Percentiles rank a stretch among this genome's conserved stretches.
Conservation (phyloP, 2,113 vertebrate genomes). For the Ciconia boyciana region DNA sequence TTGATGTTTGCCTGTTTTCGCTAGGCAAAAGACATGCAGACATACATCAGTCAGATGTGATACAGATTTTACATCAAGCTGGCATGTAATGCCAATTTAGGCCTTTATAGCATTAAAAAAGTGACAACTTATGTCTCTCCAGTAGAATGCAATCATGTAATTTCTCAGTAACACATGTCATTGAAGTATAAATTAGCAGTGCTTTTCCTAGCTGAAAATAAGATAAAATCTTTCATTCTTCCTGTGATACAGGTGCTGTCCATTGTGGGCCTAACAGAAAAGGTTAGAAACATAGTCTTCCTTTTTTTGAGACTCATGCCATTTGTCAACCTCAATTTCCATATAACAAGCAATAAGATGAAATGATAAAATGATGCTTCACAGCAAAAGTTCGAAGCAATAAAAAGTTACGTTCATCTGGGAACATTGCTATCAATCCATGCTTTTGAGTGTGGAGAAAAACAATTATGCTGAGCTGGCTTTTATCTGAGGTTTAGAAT, state of each 20-base stretch:
- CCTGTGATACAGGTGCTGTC: not conserved
- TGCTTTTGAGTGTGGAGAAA: not conserved
- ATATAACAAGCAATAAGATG: not conserved
- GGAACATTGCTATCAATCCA: not conserved
- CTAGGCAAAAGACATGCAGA: not conserved
- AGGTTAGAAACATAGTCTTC: not conserved
- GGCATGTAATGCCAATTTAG: not conserved
- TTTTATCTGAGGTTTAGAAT: not conserved
- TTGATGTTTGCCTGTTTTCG: not conserved
- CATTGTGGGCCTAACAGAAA: not conserved
- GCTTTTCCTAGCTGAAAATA: not conserved
- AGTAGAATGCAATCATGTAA: not conserved
- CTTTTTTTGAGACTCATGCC: not conserved
- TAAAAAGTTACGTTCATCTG: slow-evolving; percentile 3
- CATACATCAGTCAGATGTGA: not conserved
- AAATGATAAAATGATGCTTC: not conserved
- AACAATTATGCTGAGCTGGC: not conserved
- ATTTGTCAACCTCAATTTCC: slow-evolving; percentile 10
- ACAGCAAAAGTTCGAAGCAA: not conserved
- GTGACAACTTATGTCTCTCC: not conserved
- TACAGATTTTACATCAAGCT: not conserved
- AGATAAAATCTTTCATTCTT: not conserved
- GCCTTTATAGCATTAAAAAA: not conserved
- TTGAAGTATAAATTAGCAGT: not conserved
- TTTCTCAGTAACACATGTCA: not conserved